phyloP scores from a whole-genome alignment of 2,797 vertebrate genomes.

The Vespertilio murinus region DNA sequence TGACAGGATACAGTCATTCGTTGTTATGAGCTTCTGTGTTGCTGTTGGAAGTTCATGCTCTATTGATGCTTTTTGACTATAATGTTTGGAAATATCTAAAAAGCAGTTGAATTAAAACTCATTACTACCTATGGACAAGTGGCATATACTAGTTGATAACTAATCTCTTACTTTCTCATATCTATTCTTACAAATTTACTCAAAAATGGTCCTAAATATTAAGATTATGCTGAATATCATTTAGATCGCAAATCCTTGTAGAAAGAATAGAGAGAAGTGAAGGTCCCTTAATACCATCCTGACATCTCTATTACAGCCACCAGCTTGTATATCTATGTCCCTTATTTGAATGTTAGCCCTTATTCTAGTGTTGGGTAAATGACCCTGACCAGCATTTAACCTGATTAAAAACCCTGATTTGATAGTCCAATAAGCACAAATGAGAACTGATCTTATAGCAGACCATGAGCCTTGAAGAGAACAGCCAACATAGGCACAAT shows the following conservation, averaged over 20 bases:
- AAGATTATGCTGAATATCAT: background rate
- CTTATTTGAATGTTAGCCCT: background rate
- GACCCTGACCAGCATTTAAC: background rate
- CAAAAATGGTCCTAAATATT: background rate
- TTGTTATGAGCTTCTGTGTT: constrained; percentile 96
- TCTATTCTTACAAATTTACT: background rate
- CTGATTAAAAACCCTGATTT: background rate
- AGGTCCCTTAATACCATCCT: background rate
- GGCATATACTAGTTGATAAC: background rate
- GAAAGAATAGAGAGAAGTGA: background rate
- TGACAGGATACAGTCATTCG: constrained; percentile 96
- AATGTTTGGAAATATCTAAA: constrained; percentile 95
- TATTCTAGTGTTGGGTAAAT: background rate
- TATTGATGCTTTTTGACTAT: constrained; percentile 93
- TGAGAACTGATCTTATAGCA: background rate
- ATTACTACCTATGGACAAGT: background rate
- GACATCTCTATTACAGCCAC: background rate
- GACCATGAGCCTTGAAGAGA: background rate
- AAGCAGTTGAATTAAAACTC: constrained; percentile 60
- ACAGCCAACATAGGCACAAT: background rate
- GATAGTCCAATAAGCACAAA: background rate
- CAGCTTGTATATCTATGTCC: background rate
- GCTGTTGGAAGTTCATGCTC: constrained; percentile 94
- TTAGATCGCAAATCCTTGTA: background rate
- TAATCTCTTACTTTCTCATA: background rate